A percentile compares a stretch with the other conserved stretches of the same genome.
Conservation (phyloP, 2,888 invertebrate genomes). For the Argynnis bischoffii region DNA sequence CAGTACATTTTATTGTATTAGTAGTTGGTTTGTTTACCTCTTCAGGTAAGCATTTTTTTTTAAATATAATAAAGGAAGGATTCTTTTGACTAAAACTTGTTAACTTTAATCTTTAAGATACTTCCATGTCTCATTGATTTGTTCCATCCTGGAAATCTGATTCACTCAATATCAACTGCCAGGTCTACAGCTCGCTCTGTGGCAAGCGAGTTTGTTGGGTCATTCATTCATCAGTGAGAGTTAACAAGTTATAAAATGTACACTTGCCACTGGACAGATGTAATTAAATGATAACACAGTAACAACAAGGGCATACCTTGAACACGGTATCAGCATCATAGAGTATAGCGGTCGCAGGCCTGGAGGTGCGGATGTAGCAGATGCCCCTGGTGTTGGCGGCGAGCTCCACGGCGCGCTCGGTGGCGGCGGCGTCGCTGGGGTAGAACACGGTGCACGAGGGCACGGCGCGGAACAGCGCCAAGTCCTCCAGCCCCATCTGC, state of each 20-base stretch:
- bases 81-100: no score
- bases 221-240: no score
- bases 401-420: conserved; percentile 96
- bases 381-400: conserved; percentile 97
- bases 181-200: conserved; percentile 97
- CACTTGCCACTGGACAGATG: no score
- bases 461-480: conserved; percentile 96
- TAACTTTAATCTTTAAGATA: no score
- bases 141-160: conserved; percentile 78
- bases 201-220: conserved; percentile 95
- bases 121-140: no score
- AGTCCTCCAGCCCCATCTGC: conserved; percentile 99
- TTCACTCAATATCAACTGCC: conserved; percentile 96
- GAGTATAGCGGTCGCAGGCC: conserved; percentile 93
- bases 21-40: no score
- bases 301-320: conserved; percentile 66
- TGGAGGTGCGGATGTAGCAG: conserved; percentile 97
- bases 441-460: conserved; percentile 92
- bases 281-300: no score
- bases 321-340: conserved; percentile 93
- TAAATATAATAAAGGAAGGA: no score
- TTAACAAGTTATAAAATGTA: no score
- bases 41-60: no score
- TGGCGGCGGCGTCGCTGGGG: conserved; percentile 95
- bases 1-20: no score